These are phyloP conservation scores for Drosophila cognata DNA, from an alignment of 2,888 invertebrate genomes.

Conservation along the genomic window DNA sequence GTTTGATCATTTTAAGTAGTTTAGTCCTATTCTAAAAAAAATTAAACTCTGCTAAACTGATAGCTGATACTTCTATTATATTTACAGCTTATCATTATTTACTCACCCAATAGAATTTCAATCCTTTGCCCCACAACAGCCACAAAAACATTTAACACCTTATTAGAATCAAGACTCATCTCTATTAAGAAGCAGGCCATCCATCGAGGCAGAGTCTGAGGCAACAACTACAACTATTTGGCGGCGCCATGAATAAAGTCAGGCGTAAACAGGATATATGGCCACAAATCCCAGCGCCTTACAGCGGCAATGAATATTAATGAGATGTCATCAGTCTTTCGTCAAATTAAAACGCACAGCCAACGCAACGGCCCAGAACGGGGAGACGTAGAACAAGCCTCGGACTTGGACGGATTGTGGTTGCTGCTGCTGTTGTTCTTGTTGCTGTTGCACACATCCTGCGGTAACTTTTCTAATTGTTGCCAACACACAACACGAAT, in stretches of 20 bases:
- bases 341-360: slow-evolving; percentile 83
- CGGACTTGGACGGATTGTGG: slow-evolving; percentile 7
- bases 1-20: neutral
- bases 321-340: slow-evolving; percentile 85
- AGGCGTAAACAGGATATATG: slow-evolving; percentile 72
- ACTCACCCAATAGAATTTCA: slow-evolving; percentile 2
- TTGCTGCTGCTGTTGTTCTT: slow-evolving; percentile 25
- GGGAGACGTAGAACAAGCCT: slow-evolving; percentile 18
- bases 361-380: slow-evolving; percentile 64
- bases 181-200: slow-evolving; percentile 24
- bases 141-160: slow-evolving; percentile 64
- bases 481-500: slow-evolving; percentile 80
- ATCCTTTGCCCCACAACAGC: slow-evolving; percentile 10
- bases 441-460: slow-evolving; percentile 61
- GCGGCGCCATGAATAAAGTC: slow-evolving; percentile 66
- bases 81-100: neutral
- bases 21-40: neutral
- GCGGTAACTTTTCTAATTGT: slow-evolving; percentile 84
- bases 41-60: neutral
- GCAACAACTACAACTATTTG: slow-evolving; percentile 41
- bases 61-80: neutral
- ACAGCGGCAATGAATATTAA: slow-evolving; percentile 85
- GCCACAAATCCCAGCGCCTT: slow-evolving; percentile 75
- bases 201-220: slow-evolving; percentile 20
- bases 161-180: slow-evolving; percentile 61